Conservation (phyloP, 2,797 vertebrate genomes). For the Pangasius mekongensis region DNA sequence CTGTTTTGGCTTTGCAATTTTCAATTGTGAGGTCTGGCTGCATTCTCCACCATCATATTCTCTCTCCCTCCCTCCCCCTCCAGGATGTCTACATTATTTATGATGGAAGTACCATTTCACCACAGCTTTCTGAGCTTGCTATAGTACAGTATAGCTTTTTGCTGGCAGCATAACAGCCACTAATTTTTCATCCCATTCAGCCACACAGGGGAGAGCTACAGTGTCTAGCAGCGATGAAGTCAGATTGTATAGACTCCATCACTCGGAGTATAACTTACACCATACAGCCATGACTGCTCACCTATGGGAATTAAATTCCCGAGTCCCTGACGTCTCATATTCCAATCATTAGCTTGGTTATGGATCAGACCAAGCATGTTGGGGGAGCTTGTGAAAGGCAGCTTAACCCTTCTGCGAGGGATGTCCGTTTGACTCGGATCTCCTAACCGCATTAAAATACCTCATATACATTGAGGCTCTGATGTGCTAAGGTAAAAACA, state of each 20-base stretch:
- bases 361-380: not conserved
- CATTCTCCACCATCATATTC: not conserved
- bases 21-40: not conserved
- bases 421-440: not conserved
- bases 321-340: not conserved
- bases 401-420: not conserved
- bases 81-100: conserved; percentile 67
- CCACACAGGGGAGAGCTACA: conserved; percentile 34
- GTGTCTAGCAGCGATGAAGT: conserved; percentile 30
- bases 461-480: not conserved
- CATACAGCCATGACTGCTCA: not conserved
- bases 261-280: not conserved
- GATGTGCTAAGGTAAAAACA: not conserved
- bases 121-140: conserved; percentile 60
- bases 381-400: not conserved
- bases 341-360: conserved; percentile 7
- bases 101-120: conserved; percentile 61
- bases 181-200: conserved; percentile 38
- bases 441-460: not conserved
- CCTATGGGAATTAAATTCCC: not conserved
- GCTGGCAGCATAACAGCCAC: conserved; percentile 24
- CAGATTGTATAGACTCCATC: conserved; percentile 29
- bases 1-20: not conserved
- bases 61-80: not conserved
- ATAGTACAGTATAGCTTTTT: conserved; percentile 39